Evolutionary conservation across 2,113 vertebrate species (phyloP).

Genomic region (Zapus hudsonius): DNA sequence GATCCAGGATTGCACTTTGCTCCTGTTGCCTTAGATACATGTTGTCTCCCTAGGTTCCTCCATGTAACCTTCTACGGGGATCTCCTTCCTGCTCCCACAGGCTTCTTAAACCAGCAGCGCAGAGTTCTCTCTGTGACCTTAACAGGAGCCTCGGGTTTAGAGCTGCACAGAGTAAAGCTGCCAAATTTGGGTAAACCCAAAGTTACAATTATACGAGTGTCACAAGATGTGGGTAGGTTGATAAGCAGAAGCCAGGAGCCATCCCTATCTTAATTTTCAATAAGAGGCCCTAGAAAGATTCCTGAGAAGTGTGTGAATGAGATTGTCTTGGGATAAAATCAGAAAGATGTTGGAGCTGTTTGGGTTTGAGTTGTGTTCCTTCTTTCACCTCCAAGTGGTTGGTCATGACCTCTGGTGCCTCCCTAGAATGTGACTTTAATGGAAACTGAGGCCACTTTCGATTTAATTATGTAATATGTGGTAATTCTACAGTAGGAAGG

Average conservation of each 20-base stretch:
- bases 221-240: background rate
- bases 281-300: background rate
- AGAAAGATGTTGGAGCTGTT: background rate
- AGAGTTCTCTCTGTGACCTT: too few relatives aligned
- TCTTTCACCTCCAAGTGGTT: background rate
- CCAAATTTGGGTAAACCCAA: background rate
- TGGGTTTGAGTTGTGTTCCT: background rate
- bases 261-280: background rate
- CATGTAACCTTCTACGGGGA: too few relatives aligned
- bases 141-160: background rate
- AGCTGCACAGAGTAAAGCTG: background rate
- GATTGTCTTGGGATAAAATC: background rate
- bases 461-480: background rate
- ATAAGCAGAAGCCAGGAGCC: background rate
- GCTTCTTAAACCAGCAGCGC: background rate
- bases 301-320: background rate
- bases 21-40: background rate
- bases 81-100: background rate
- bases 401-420: background rate
- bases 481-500: background rate
- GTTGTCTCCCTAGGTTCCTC: accelerated
- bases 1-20: accelerated
- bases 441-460: background rate
- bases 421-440: background rate
- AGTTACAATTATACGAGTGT: background rate